phyloP scores from a whole-genome alignment of 2,113 vertebrate genomes.

The Colistium nudipinnis region DNA sequence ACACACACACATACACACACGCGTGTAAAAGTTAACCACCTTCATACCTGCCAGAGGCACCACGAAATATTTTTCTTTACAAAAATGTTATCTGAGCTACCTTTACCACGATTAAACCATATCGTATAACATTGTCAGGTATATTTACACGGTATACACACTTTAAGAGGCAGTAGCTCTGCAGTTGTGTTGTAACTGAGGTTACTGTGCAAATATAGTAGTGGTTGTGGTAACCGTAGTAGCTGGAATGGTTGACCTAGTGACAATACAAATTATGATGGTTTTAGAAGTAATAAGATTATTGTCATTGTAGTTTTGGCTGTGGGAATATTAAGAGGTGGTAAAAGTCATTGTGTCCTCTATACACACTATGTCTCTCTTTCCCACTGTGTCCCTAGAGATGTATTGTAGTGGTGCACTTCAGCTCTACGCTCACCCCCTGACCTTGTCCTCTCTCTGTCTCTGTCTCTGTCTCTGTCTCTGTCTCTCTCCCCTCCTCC shows the following conservation, averaged over 20 bases:
- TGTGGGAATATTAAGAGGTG: neutral
- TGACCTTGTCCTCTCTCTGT: slow-evolving; percentile 59
- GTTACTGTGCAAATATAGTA: neutral
- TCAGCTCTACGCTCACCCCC: slow-evolving; percentile 17
- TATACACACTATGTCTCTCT: neutral
- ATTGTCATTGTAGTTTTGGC: neutral
- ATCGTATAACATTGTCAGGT: neutral
- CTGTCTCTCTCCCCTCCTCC: neutral
- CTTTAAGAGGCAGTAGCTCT: neutral
- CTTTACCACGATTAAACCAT: neutral
- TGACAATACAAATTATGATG: neutral
- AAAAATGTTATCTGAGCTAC: neutral
- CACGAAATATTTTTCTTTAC: neutral
- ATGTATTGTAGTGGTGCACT: slow-evolving; percentile 34
- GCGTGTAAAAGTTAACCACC: too few relatives aligned
- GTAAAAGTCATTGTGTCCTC: neutral
- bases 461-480: too few relatives aligned
- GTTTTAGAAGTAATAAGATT: too few relatives aligned
- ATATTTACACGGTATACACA: neutral
- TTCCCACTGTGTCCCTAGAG: slow-evolving; percentile 21
- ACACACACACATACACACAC: neutral
- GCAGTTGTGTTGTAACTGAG: neutral
- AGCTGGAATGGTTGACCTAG: neutral
- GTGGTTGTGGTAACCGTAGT: neutral
- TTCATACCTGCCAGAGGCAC: neutral